phyloP scores from a whole-genome alignment of 1,140 invertebrate species.

The Drosophila ogumai region DNA sequence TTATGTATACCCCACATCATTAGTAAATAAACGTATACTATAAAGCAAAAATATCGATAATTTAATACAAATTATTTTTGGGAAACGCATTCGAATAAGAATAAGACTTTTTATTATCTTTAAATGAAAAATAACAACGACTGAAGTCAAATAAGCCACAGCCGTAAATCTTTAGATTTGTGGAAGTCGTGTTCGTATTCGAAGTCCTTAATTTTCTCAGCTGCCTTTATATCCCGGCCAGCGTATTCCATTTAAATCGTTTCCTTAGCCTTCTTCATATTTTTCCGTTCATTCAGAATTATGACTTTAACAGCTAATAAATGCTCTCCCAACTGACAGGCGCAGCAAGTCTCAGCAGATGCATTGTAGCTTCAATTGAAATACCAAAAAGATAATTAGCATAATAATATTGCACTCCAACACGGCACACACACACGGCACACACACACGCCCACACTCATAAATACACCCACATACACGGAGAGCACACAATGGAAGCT shows the following conservation, averaged over 20 bases:
- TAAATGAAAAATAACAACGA: neutral
- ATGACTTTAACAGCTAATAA: constrained; percentile 11
- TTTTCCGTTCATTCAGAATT: neutral
- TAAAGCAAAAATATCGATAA: too few species aligned
- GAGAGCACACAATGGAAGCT: constrained; percentile 31
- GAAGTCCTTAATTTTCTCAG: neutral
- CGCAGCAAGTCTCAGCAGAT: constrained; percentile 22
- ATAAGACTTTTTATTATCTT: neutral
- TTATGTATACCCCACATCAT: too few species aligned
- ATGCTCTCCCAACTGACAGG: constrained; percentile 3
- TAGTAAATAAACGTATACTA: too few species aligned
- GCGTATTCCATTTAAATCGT: neutral
- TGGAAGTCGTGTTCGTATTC: neutral
- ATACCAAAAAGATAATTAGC: constrained; percentile 75
- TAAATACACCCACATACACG: constrained; percentile 10
- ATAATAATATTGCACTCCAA: constrained; percentile 64
- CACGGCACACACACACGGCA: constrained; percentile 23
- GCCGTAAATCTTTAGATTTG: neutral
- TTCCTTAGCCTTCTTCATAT: neutral
- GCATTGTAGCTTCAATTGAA: constrained; percentile 63
- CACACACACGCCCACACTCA: constrained; percentile 11
- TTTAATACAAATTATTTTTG: too few species aligned
- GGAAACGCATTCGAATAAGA: neutral
- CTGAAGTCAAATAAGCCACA: neutral
- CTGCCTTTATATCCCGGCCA: too few species aligned